phyloP scores from a whole-genome alignment of 2,888 invertebrate species.

The Microctonus aethiopoides region DNA sequence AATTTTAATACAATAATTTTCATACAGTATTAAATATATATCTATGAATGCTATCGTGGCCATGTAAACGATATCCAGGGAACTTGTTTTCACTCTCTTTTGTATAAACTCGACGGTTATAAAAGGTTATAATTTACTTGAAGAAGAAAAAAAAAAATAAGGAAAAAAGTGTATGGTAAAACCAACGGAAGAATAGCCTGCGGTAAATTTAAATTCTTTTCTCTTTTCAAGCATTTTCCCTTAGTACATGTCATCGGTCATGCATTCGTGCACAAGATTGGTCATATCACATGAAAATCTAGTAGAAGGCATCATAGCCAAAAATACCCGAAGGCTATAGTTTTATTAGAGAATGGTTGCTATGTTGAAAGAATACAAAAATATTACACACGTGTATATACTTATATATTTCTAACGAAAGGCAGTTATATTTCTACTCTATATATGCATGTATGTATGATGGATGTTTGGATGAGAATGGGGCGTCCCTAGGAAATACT shows the following conservation, averaged over 20 bases:
- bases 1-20: constrained; percentile 42
- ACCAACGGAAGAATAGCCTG: no score
- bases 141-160: background rate
- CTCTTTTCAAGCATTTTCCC: no score
- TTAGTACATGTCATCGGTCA: no score
- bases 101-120: background rate
- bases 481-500: background rate
- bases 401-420: background rate
- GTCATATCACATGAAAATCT: no score
- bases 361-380: background rate
- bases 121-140: background rate
- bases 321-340: no score
- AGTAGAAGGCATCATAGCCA: no score
- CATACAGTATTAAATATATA: background rate
- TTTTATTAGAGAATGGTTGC: no score
- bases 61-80: constrained; percentile 33
- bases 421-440: background rate
- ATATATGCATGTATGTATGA: background rate
- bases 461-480: background rate
- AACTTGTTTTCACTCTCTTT: background rate
- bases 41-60: constrained; percentile 21
- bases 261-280: no score
- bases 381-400: background rate
- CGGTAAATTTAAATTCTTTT: no score
- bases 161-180: no score